Percentiles rank a stretch among this genome's conserved stretches.
These are phyloP conservation scores for Synergus japonicus DNA, from an alignment of 2,888 invertebrate species.

Conservation along the genomic window DNA sequence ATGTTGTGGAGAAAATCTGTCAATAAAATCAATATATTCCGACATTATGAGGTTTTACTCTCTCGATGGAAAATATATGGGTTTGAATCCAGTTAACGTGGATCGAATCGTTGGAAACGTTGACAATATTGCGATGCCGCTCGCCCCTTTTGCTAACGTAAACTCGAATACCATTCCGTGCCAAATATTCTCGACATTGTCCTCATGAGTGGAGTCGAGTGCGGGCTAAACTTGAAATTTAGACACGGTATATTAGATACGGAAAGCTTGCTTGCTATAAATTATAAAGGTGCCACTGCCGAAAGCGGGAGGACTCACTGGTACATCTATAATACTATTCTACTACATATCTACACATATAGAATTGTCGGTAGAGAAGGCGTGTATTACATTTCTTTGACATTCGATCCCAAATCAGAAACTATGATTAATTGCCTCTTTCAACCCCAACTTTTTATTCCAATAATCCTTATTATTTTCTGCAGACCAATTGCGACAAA, in stretches of 20 bases:
- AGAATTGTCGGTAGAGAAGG: neutral
- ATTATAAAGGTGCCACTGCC: slow-evolving; percentile 49
- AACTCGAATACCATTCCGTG: slow-evolving; percentile 64
- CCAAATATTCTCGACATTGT: slow-evolving; percentile 69
- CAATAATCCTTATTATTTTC: neutral
- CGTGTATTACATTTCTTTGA: slow-evolving; percentile 26
- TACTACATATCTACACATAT: neutral
- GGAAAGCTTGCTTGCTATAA: slow-evolving; percentile 52
- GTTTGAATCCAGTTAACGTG: slow-evolving; percentile 65
- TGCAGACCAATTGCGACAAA: neutral
- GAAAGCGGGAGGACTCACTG: slow-evolving; percentile 26
- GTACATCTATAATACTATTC: neutral
- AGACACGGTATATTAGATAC: slow-evolving; percentile 73
- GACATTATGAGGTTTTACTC: slow-evolving; percentile 12
- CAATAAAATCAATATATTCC: slow-evolving; percentile 1
- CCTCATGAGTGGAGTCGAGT: slow-evolving; percentile 66
- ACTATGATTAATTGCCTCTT: slow-evolving; percentile 14
- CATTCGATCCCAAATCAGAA: slow-evolving; percentile 16
- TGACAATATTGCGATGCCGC: slow-evolving; percentile 66
- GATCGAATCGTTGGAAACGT: slow-evolving; percentile 72
- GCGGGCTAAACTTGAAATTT: slow-evolving; percentile 63
- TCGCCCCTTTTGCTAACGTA: slow-evolving; percentile 65
- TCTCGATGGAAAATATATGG: neutral
- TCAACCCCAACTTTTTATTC: neutral
- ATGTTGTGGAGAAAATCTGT: neutral